Percentiles rank a stretch among this genome's conserved stretches.
These are phyloP conservation scores for Spea multiplicata DNA, from an alignment of 2,113 vertebrate species.

Conservation along the genomic window DNA sequence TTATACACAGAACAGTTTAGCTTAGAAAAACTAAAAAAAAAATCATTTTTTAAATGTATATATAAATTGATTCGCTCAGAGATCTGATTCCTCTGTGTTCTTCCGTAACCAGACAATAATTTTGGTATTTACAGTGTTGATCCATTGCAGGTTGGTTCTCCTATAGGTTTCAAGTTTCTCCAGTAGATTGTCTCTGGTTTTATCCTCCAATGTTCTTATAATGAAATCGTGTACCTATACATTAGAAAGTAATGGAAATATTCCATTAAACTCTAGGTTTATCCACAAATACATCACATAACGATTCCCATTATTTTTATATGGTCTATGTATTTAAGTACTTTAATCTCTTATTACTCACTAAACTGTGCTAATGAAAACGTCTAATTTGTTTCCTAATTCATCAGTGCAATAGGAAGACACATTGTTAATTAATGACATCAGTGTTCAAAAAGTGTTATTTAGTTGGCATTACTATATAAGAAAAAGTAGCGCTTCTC, in stretches of 20 bases:
- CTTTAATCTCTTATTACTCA: no score
- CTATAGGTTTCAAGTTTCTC: conserved; percentile 55
- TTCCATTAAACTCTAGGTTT: neutral
- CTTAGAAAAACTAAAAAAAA: conserved; percentile 20
- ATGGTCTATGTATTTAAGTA: no score
- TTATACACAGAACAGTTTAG: conserved; percentile 21
- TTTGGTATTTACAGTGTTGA: conserved; percentile 39
- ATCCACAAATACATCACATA: neutral
- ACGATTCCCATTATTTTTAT: no score
- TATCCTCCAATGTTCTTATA: conserved; percentile 59
- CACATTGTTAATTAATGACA: no score
- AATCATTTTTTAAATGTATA: neutral
- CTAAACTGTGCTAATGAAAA: no score
- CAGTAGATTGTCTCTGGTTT: conserved; percentile 48
- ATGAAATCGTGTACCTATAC: conserved; percentile 68
- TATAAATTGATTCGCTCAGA: conserved; percentile 10
- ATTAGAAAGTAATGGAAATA: conserved; percentile 5
- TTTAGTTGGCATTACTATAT: no score
- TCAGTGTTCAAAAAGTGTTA: no score
- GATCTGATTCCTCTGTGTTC: conserved; percentile 54
- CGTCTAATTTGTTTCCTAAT: no score
- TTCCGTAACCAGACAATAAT: conserved; percentile 63
- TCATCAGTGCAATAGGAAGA: no score
- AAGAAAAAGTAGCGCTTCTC: no score
- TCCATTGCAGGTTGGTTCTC: conserved; percentile 55